Base-by-base conservation (phyloP, 2,888 invertebrate genomes). In the Gymnocheta viridis region DNA sequence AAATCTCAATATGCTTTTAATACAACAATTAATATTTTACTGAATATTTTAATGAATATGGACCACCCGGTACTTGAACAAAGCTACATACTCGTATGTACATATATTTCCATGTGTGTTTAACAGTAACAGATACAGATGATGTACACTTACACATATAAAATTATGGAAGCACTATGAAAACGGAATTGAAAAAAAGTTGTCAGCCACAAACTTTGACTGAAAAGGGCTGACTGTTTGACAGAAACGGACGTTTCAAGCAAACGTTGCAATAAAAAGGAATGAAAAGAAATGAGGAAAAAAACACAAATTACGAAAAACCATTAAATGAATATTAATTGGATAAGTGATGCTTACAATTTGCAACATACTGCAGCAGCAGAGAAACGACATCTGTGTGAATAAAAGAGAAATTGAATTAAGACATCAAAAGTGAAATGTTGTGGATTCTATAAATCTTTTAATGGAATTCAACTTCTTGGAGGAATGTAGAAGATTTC, bases 251-350 rank as follows among this genome's bases (percentile, higher is more conserved):
- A 64, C 51, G 49, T 64, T 49, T 38, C 27, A 44, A 35, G 17
- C 44, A 56, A 38, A 49, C 2, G 24, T 62, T 0, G 29, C 49
- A n/a, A 44, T n/a, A 24, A 60, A 62, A 41, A 7, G 3, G 22
- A 41, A 22, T n/a, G 12, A 24, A 9, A 27, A 47, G 38, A 2
- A n/a, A 44, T 32, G 19, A 17, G 32, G 35, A 27, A 29, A 64
- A 29, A 64, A 35, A 47, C 0, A 77, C 44, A 66, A 62, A 49
- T 17, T 19, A 60, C 58, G 67, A 58, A 56, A 66, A 84, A 66
- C 24, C 72, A 81, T 73, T 72, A 73, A 84, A 67, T 73, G 54
- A 84, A 77, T 81, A 81, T 77, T 81, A 81, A 84, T 84, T 84
- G 81, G 56, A 67, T 72, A 84, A 81, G 73, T 83, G 80, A 70